Evolutionary conservation across 2,888 invertebrate genomes (phyloP).

Genomic region (Chrysotoxum bicinctum): DNA sequence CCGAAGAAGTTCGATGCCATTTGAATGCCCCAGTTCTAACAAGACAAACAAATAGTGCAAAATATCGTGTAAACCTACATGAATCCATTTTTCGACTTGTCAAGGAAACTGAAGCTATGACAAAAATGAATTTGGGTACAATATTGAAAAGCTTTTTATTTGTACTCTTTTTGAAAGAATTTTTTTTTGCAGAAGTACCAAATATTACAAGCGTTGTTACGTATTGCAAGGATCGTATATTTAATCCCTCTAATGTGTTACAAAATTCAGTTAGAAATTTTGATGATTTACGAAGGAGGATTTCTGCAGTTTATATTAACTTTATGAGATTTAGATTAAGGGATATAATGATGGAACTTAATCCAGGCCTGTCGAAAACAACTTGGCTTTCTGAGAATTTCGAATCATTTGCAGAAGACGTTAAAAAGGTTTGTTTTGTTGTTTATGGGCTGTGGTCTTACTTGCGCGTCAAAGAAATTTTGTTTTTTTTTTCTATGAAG

Average conservation of each 20-base stretch:
- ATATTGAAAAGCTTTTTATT: too few species aligned
- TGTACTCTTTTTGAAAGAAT: neutral
- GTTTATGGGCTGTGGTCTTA: neutral
- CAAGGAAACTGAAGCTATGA: slow-evolving; percentile 91
- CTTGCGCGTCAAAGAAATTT: too few species aligned
- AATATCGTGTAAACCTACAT: slow-evolving; percentile 89
- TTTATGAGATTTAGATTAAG: slow-evolving; percentile 86
- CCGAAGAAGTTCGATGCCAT: slow-evolving; percentile 85
- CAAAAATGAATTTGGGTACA: slow-evolving; percentile 84
- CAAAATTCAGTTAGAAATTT: slow-evolving; percentile 85
- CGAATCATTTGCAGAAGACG: slow-evolving; percentile 78
- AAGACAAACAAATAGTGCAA: slow-evolving; percentile 85
- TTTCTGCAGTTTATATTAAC: slow-evolving; percentile 84
- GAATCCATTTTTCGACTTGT: slow-evolving; percentile 88
- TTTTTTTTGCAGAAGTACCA: slow-evolving; percentile 85
- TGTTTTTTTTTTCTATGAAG: too few species aligned
- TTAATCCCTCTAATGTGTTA: slow-evolving; percentile 85
- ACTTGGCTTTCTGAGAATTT: slow-evolving; percentile 91
- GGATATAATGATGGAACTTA: slow-evolving; percentile 87
- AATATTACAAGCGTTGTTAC: slow-evolving; percentile 89
- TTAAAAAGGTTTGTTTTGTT: slow-evolving; percentile 83
- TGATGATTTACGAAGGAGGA: slow-evolving; percentile 83
- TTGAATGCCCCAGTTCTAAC: slow-evolving; percentile 87
- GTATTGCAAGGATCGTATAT: slow-evolving; percentile 87
- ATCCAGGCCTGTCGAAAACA: slow-evolving; percentile 89